A percentile compares a stretch with the other conserved stretches of the same genome.
Evolutionary conservation across 1,140 invertebrate genomes (phyloP).

Genomic region (Psix sp.): DNA sequence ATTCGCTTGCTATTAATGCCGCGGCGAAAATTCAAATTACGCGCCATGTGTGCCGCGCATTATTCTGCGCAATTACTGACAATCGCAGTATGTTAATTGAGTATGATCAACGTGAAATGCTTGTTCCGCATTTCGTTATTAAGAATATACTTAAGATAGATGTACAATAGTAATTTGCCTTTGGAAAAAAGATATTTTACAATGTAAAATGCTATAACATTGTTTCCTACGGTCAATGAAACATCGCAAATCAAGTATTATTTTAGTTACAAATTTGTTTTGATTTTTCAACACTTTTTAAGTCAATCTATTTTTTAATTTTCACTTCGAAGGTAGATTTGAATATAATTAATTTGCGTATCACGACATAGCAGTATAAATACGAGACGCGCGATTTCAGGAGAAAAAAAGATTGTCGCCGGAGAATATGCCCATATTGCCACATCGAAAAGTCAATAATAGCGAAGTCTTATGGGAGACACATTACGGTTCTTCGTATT

Average conservation of each 20-base stretch:
- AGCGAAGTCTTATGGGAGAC: conserved; percentile 29
- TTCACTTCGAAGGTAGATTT: too few species aligned
- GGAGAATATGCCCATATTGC: conserved; percentile 39
- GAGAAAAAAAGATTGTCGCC: conserved; percentile 23
- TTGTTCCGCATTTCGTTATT: conserved; percentile 41
- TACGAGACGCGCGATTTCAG: conserved; percentile 20
- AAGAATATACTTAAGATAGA: not conserved
- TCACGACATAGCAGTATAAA: conserved; percentile 18
- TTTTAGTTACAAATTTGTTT: too few species aligned
- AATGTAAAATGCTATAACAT: too few species aligned
- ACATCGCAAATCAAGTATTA: too few species aligned
- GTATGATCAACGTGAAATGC: not conserved
- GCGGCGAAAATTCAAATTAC: conserved; percentile 47
- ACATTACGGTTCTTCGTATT: conserved; percentile 32
- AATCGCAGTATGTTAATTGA: conserved; percentile 46
- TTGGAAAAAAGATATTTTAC: too few species aligned
- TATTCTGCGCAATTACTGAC: conserved; percentile 47
- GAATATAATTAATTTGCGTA: conserved; percentile 18
- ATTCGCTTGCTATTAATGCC: conserved; percentile 71
- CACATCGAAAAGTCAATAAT: conserved; percentile 53
- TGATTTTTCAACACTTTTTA: too few species aligned
- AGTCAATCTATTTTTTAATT: too few species aligned
- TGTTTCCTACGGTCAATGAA: too few species aligned
- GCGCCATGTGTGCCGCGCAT: conserved; percentile 51
- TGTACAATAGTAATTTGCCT: too few species aligned